Conservation (phyloP, 2,797 vertebrate species). For the Anguilla obscura region DNA sequence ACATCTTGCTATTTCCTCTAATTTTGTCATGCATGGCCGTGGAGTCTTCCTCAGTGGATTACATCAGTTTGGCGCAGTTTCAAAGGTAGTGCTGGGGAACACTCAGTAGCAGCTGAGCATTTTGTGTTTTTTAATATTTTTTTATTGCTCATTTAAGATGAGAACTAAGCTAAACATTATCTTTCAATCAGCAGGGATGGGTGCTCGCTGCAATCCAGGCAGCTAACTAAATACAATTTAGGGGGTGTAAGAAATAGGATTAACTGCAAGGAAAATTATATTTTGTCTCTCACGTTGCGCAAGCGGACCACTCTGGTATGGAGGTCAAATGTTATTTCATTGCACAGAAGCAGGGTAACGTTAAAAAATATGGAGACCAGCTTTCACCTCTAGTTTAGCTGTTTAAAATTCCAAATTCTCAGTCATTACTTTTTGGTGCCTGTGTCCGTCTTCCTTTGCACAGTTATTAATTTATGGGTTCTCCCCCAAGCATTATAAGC, state of each 20-base stretch:
- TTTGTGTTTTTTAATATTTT: not conserved
- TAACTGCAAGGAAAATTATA: not conserved
- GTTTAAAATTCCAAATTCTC: not conserved
- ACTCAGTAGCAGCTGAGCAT: not conserved
- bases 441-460: conserved; percentile 17
- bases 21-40: not conserved
- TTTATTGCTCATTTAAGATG: not conserved
- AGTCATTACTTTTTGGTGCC: not conserved
- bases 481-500: not conserved
- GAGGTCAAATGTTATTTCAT: not conserved
- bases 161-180: not conserved
- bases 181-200: not conserved
- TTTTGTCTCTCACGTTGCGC: not conserved
- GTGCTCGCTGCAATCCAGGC: not conserved
- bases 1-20: not conserved
- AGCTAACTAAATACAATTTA: not conserved
- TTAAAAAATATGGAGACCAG: not conserved
- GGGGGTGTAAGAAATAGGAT: not conserved
- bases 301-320: not conserved
- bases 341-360: not conserved
- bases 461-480: conserved; percentile 5
- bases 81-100: not conserved
- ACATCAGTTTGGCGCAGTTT: not conserved
- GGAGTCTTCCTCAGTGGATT: not conserved
- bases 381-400: not conserved